These are phyloP conservation scores for human (Homo sapiens) DNA, from an alignment of 2,113 vertebrate species.

Conservation along the genomic window DNA sequence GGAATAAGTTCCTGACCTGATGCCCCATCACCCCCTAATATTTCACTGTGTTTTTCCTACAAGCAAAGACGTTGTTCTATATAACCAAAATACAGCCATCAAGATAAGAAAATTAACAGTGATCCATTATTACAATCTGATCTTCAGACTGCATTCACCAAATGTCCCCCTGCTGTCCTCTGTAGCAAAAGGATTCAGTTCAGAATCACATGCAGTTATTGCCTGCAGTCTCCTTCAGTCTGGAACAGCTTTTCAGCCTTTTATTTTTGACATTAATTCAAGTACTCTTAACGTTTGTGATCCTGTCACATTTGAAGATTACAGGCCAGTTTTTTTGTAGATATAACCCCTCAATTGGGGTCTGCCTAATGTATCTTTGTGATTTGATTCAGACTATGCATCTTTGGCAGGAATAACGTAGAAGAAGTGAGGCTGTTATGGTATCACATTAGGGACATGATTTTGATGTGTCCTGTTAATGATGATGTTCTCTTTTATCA, in stretches of 20 bases:
- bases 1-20: background rate
- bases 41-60: background rate
- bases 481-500: background rate
- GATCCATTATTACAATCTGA: background rate
- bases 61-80: background rate
- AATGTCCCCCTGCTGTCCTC: background rate
- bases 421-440: background rate
- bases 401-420: background rate
- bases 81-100: background rate
- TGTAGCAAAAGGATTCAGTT: background rate
- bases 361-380: background rate
- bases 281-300: background rate
- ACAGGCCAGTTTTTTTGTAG: background rate
- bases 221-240: background rate
- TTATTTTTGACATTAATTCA: conserved; percentile 7
- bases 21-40: background rate
- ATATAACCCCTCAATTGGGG: background rate
- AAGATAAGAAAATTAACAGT: background rate
- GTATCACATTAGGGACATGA: background rate
- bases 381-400: background rate
- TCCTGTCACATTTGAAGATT: background rate
- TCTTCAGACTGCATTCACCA: background rate
- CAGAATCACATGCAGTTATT: background rate
- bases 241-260: background rate
- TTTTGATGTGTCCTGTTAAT: background rate